Percentiles rank a stretch among this genome's conserved stretches.
phyloP scores from a whole-genome alignment of 2,113 vertebrate species.

The Lethenteron camtschaticum region DNA sequence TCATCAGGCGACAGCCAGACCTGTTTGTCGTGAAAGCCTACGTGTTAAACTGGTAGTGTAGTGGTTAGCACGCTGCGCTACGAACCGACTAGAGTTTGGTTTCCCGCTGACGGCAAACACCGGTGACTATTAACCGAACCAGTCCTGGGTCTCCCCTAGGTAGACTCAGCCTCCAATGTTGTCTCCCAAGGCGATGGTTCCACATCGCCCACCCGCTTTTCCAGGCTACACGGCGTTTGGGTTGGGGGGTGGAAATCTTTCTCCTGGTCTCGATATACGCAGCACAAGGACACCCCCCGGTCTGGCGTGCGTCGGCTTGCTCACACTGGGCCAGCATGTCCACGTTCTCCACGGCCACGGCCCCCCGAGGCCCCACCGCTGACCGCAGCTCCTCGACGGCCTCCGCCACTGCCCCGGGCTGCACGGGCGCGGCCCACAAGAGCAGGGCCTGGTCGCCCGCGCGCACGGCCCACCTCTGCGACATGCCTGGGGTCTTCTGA shows the following conservation, averaged over 20 bases:
- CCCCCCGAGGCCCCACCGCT: slow-evolving; percentile 25
- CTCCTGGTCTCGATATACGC: not conserved
- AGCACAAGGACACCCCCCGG: not conserved
- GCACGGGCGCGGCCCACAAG: slow-evolving; percentile 37
- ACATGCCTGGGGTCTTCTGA: too few relatives aligned
- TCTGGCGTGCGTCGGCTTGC: slow-evolving; percentile 8
- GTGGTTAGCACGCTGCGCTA: too few relatives aligned
- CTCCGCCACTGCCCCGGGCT: slow-evolving; percentile 22
- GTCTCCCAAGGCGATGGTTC: too few relatives aligned
- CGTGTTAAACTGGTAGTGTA: too few relatives aligned
- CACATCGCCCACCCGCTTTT: not conserved
- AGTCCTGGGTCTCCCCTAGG: too few relatives aligned
- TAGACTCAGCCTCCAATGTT: too few relatives aligned
- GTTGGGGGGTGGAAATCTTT: not conserved
- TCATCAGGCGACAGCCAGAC: too few relatives aligned
- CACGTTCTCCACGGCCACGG: slow-evolving; percentile 45
- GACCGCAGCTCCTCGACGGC: slow-evolving; percentile 27
- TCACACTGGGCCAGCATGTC: slow-evolving; percentile 45
- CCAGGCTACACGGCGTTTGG: not conserved
- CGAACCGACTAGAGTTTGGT: too few relatives aligned
- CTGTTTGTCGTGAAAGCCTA: too few relatives aligned
- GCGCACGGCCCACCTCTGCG: too few relatives aligned
- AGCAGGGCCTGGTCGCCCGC: slow-evolving; percentile 41
- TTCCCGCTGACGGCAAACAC: too few relatives aligned
- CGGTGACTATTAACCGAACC: too few relatives aligned